Evolutionary conservation across 2,888 invertebrate genomes (phyloP).

Genomic region (Oscheius sp.): DNA sequence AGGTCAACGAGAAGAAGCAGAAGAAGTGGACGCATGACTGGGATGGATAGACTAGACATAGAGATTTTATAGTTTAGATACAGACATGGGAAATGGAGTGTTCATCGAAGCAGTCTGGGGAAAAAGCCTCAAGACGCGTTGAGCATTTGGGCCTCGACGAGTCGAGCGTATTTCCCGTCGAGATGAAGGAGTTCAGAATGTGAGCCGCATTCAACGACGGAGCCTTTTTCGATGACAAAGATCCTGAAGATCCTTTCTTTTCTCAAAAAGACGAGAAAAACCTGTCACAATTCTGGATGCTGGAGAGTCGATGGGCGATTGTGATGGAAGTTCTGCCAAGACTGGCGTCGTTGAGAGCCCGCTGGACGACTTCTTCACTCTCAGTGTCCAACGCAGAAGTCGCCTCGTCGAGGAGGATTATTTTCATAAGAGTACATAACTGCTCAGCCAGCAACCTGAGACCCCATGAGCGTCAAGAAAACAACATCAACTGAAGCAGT

Average conservation of each 20-base stretch:
- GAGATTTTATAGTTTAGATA: too few relatives aligned
- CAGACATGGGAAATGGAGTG: too few relatives aligned
- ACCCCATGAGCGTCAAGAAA: not conserved
- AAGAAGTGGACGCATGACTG: too few relatives aligned
- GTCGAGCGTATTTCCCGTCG: constrained; percentile 46
- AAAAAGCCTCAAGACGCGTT: not conserved
- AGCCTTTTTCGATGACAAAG: constrained; percentile 40
- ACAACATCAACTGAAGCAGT: constrained; percentile 27
- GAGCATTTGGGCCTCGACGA: constrained; percentile 29
- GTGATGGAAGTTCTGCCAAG: constrained; percentile 46
- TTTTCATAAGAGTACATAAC: constrained; percentile 4
- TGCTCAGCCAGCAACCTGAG: not conserved
- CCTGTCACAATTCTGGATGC: constrained; percentile 40
- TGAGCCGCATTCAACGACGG: constrained; percentile 43
- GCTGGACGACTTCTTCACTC: constrained; percentile 42
- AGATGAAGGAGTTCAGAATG: constrained; percentile 44
- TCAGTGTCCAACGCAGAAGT: constrained; percentile 47
- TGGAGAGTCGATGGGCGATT: constrained; percentile 40
- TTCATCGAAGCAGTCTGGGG: too few relatives aligned
- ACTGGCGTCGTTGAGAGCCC: constrained; percentile 36
- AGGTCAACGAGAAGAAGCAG: too few relatives aligned
- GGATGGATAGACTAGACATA: too few relatives aligned
- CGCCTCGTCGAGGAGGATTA: not conserved
- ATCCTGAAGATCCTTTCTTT: constrained; percentile 31
- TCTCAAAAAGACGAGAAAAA: constrained; percentile 26